Evolutionary conservation across 2,113 vertebrate species (phyloP), one percentile per base, ranked within the genome.

Genomic region (Ammodytes dubius): DNA sequence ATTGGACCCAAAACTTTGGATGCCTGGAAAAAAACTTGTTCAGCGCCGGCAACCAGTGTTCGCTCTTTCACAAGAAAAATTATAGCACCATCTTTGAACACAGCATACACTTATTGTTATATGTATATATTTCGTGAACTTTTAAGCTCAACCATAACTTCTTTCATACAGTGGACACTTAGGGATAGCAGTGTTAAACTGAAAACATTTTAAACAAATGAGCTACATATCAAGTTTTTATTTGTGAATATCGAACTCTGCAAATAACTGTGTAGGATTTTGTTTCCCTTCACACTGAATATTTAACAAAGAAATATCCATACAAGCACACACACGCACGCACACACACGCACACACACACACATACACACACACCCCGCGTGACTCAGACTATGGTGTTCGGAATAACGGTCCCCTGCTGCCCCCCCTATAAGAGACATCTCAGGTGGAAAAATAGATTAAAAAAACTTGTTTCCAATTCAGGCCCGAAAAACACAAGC

Each of bases 401-500:
- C 35, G 35, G 52, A 66, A 77, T 75, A 82, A 68, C 79, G 45
- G 12, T 50, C 56, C 69, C 58, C 65, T 58, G 76, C 42, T 81
- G 70, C 49, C 40, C 35, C 14, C n/a, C 54, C 64, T 58, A 74
- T 82, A 67, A 71, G 79, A 65, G 71, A 70, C 84, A 87, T 88
- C 82, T 89, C 89, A 92, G 87, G 87, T 92, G 86, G 87, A 89
- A 88, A 27, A 89, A 90, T n/a, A 46, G 65, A 87, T 78, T 76
- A 61, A 87, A 91, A 83, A 85, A 86, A 60, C 57, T 88, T 82
- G 59, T 78, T 67, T 72, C 47, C 77, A 69, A 80, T 82, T 81
- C 46, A 83, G 53, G 60, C 42, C 27, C 27, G 27, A 49, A 74
- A 78, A 82, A 81, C 80, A 87, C 46, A 81, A 85, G 82, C 81